Conservation (phyloP, 2,797 vertebrate species). For the Agapornis canus region DNA sequence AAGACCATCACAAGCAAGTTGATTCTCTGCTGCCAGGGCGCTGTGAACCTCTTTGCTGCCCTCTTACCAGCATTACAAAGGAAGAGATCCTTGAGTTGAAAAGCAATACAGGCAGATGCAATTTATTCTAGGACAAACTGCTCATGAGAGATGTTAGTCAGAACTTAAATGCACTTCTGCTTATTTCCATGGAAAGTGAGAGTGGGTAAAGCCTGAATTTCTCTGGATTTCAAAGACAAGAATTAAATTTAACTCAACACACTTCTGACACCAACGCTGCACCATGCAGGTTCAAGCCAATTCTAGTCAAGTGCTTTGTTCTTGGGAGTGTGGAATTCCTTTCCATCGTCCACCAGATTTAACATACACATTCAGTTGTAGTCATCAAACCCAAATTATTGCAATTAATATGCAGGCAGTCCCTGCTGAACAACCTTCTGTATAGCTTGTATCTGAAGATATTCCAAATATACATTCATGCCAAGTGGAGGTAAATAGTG, state of each 20-base stretch:
- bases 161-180: not conserved
- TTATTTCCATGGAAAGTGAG: not conserved
- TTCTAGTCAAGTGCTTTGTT: not conserved
- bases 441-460: not conserved
- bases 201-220: not conserved
- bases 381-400: not conserved
- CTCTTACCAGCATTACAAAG: not conserved
- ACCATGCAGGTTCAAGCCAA: not conserved
- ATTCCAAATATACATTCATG: not conserved
- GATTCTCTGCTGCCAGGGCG: not conserved
- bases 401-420: not conserved
- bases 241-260: not conserved
- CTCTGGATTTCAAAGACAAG: not conserved
- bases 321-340: not conserved
- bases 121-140: not conserved
- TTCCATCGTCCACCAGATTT: not conserved
- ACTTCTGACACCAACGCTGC: not conserved
- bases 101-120: not conserved
- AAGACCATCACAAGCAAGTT: not conserved
- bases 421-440: conserved; percentile 1
- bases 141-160: not conserved
- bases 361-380: not conserved
- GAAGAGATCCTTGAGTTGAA: not conserved
- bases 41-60: not conserved
- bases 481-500: conserved; percentile 47